Base-by-base conservation (phyloP, 30 jellyfish, hydroid and myxozoan species). In the Pseudorhiza aurosa region DNA sequence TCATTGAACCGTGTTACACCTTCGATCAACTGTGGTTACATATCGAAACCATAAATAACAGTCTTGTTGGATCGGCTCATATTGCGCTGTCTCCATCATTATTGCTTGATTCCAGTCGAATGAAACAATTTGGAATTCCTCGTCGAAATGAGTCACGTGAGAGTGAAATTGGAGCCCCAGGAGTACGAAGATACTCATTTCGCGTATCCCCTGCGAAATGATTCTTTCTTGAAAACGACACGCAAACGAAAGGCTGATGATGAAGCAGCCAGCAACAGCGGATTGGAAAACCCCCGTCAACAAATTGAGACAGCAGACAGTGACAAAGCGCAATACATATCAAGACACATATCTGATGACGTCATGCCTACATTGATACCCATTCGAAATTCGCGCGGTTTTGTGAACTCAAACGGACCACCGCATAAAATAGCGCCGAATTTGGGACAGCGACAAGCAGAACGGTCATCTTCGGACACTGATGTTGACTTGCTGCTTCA, bases 361-460 rank as follows among this genome's bases (percentile, higher is more conserved):
- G 65, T 39, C 27, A 53, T 73, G 74, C 86, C 86, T 11, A 73
- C 75, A 0, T 58, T 73, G 17, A 73, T 73, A 31, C 86, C 86
- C 12, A 73, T 73, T 73, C 86, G 51, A 8, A 57, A 58, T 29
- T 57, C 86, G 37, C 75, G 86, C 37, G 60, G 86, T 37, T 35
- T 57, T 30, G 63, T 25, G 28, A 42, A 43, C 29, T 12, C 86
- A 15, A 28, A 17, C 22, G 27, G 63, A 29, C 75, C 50, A 19
- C 40, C 72, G 36, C 75, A 26, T 7, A 26, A 60, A 26, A 14
- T 19, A 11, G 53, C 53, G 53, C 7, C 22, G 4, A 24, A 25
- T 60, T 1, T 1, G 7, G 45, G 8, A 12, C 72, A 29, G 42
- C 44, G 64, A 33, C 0, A 24, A 58, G 33, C 14, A 14, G 40